Evolutionary conservation across 2,797 vertebrate species (phyloP), one percentile per base, ranked within the genome.

Genomic region (Enteromius afrohamiltoni): DNA sequence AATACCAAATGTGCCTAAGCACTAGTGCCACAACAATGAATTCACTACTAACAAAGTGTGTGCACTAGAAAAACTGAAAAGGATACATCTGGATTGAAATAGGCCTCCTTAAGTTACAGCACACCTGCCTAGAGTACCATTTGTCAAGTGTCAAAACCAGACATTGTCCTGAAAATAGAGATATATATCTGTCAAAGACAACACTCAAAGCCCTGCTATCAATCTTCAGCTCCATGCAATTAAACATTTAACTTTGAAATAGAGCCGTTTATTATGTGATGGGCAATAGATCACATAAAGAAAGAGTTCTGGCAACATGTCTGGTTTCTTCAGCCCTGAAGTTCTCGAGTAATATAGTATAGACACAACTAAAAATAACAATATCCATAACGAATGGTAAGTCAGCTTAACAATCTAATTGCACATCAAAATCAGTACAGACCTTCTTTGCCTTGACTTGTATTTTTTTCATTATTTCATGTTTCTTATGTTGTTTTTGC

Each of bases 81-180:
- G 49, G 65, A 82, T 31, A 64, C 62, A 76, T 79, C 73, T 83
- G 62, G 65, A 76, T 55, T 64, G n/a, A 79, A 73, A 79, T 65
- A 76, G 49, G 34, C 71, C 77, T 80, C 37, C 77, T 80, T 70
- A 23, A 74, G 45, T 83, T 85, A 81, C 85, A 31, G 55, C 47
- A 82, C 58, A 86, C 60, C 62, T 62, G 60, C 55, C 45, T 49
- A 19, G 76, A 77, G 83, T 85, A 71, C 29, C 49, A 86, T 80
- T 79, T 47, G 77, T 76, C 80, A 80, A 45, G 53, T 76, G 81
- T 86, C 80, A 81, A 76, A 76, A 74, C 55, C 70, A 85, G 87
- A 83, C 83, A 75, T 34, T 75, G 79, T 83, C 60, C 55, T 75
- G 53, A 80, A 84, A 83, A 77, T 23, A 62, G 51, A 85, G 26